Evolutionary conservation across 2,113 vertebrate species (phyloP).

Genomic region (Cairina moschata): DNA sequence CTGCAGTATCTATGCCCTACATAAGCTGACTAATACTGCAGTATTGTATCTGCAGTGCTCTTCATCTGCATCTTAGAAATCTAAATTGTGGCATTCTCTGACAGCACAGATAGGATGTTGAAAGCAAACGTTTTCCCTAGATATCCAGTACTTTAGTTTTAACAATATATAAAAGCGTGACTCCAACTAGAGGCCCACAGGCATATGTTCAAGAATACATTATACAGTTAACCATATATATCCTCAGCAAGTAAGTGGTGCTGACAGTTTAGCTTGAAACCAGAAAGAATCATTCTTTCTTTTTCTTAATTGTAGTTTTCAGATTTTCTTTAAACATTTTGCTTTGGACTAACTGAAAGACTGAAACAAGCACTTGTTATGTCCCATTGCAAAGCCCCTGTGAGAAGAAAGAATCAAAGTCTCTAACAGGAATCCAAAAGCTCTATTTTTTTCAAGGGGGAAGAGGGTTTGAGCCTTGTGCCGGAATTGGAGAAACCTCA

Average conservation of each 20-base stretch:
- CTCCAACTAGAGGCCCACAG: not conserved
- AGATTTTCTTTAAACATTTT: not conserved
- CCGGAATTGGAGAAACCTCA: not conserved
- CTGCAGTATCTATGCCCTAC: constrained; percentile 36
- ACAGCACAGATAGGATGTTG: not conserved
- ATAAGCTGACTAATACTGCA: constrained; percentile 68
- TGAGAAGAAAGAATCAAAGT: not conserved
- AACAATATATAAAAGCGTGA: not conserved
- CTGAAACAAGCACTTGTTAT: not conserved
- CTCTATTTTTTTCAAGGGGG: not conserved
- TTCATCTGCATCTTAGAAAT: constrained; percentile 26
- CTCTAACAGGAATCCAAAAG: not conserved
- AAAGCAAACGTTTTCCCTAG: not conserved
- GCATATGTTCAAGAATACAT: not conserved
- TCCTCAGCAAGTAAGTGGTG: not conserved
- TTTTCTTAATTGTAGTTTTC: not conserved
- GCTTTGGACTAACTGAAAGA: not conserved
- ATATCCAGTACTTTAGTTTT: not conserved
- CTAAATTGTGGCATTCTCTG: not conserved
- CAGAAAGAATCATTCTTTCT: not conserved
- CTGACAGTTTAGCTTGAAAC: not conserved
- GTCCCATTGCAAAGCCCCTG: not conserved
- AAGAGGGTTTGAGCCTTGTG: not conserved
- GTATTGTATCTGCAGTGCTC: constrained; percentile 54
- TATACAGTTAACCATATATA: not conserved